A percentile compares a stretch with the other conserved stretches of the same genome.
Evolutionary conservation across 2,113 vertebrate species (phyloP).

Genomic region (Vulpes lagopus): DNA sequence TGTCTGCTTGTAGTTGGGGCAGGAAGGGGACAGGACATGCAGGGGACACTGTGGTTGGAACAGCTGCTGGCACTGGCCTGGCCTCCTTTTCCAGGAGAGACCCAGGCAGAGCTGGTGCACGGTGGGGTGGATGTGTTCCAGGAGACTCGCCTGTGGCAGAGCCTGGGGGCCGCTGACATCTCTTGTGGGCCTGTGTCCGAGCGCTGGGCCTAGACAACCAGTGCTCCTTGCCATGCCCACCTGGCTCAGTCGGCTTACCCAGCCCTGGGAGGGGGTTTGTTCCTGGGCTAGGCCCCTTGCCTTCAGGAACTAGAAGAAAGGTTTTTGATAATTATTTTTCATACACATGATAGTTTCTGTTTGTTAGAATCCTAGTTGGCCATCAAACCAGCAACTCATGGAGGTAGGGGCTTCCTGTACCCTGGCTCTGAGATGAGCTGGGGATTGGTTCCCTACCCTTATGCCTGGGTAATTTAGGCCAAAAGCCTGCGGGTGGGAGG

Average conservation of each 20-base stretch:
- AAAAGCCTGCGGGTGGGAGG: background rate
- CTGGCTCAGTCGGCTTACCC: background rate
- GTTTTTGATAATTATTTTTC: slow-evolving; percentile 9
- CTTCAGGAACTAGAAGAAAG: background rate
- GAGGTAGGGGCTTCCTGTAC: background rate
- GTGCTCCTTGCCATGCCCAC: background rate
- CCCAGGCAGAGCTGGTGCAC: background rate
- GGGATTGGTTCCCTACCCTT: background rate
- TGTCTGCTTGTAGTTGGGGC: background rate
- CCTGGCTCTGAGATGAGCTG: background rate
- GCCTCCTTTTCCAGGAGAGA: background rate
- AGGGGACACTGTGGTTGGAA: background rate
- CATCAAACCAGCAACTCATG: background rate
- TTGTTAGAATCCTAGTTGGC: background rate
- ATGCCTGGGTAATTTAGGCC: background rate
- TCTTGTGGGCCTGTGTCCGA: background rate
- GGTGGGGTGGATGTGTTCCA: background rate
- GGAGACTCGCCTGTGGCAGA: background rate
- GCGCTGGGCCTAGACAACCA: background rate
- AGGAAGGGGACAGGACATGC: background rate
- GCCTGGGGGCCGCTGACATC: background rate
- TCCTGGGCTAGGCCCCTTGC: background rate
- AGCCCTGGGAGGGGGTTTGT: background rate
- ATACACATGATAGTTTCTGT: background rate
- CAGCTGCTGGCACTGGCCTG: background rate